Evolutionary conservation across 2,113 vertebrate species (phyloP).

Genomic region (Pontoporia blainvillei): DNA sequence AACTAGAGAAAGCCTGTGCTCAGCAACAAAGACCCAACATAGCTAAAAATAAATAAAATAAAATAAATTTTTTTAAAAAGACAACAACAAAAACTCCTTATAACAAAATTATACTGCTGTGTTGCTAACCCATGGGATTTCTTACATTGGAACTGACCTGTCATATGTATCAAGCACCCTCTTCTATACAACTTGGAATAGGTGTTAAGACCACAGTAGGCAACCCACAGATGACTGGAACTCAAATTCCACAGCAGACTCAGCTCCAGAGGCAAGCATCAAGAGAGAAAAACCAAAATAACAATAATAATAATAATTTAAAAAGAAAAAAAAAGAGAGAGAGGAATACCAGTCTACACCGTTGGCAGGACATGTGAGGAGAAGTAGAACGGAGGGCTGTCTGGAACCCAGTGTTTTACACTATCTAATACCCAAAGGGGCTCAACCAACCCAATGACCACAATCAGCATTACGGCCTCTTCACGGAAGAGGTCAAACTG

Average conservation of each 20-base stretch:
- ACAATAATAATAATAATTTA: background rate
- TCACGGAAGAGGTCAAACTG: background rate
- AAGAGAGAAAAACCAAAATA: background rate
- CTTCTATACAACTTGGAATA: background rate
- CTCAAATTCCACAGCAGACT: background rate
- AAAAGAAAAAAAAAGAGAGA: background rate
- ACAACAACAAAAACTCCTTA: background rate
- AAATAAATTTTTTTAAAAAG: too few species aligned
- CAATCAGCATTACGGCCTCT: background rate
- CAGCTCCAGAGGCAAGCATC: background rate
- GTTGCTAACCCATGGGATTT: background rate
- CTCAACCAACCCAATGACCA: background rate
- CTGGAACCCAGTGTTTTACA: background rate
- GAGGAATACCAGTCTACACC: fast-evolving
- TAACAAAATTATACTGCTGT: background rate
- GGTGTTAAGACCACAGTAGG: background rate
- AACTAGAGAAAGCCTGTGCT: too few species aligned
- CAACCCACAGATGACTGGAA: background rate
- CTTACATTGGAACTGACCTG: background rate
- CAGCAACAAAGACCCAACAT: too few species aligned
- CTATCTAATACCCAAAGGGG: background rate
- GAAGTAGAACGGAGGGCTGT: too few species aligned
- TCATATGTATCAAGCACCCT: background rate
- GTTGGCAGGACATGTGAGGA: fast-evolving
- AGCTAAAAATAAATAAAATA: too few species aligned